These are phyloP conservation scores for Phylloscopus whistleri DNA, from an alignment of 2,113 vertebrate species.

Conservation along the genomic window DNA sequence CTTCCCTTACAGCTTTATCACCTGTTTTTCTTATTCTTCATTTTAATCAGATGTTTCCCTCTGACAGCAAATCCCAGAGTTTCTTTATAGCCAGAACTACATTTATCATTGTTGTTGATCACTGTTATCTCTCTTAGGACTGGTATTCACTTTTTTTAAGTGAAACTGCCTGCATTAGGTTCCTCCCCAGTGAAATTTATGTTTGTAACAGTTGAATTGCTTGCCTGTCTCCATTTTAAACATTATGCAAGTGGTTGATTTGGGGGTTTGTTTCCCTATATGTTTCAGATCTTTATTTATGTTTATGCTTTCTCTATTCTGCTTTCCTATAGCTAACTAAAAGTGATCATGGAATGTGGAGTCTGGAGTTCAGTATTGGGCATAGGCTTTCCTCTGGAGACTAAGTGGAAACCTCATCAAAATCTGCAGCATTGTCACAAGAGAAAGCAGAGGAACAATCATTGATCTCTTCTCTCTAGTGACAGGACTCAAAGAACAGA, in stretches of 20 bases:
- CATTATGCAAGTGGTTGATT: not conserved
- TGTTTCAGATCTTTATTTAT: not conserved
- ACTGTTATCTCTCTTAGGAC: constrained; percentile 23
- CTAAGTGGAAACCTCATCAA: not conserved
- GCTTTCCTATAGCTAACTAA: not conserved
- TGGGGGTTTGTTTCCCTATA: not conserved
- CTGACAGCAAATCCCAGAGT: constrained; percentile 35
- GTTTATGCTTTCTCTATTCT: not conserved
- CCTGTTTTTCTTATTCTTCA: not conserved
- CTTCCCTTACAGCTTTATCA: not conserved
- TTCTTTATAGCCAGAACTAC: constrained; percentile 35
- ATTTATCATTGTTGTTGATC: constrained; percentile 46
- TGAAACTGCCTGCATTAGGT: constrained; percentile 46
- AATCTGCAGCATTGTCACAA: not conserved
- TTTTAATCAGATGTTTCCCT: constrained; percentile 41
- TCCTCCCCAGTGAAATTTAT: constrained; percentile 49
- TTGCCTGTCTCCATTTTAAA: constrained; percentile 52
- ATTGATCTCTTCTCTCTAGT: not conserved
- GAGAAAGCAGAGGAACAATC: not conserved
- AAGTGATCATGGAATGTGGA: not conserved
- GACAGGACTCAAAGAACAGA: not conserved
- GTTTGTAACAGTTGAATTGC: constrained; percentile 6
- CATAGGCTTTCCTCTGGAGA: not conserved
- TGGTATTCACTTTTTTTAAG: constrained; percentile 18
- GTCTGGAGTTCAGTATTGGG: not conserved